Conservation (phyloP, 2,888 invertebrate genomes). For the Drosophila emarginata region DNA sequence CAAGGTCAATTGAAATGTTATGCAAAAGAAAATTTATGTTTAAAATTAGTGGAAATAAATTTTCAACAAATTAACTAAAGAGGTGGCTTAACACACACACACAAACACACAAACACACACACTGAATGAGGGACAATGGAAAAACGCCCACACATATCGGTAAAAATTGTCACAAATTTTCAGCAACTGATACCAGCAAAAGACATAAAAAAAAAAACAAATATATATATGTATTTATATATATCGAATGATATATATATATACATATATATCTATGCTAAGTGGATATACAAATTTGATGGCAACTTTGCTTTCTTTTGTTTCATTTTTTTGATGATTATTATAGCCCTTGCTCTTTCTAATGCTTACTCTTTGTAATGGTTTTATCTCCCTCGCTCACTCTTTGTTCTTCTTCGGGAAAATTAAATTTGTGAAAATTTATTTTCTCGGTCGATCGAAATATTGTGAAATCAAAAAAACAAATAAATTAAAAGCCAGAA, state of each 20-base stretch:
- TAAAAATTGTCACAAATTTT: conserved; percentile 39
- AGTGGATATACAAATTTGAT: conserved; percentile 55
- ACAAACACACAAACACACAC: conserved; percentile 10
- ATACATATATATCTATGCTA: background rate
- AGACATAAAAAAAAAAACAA: background rate
- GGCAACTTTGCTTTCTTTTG: conserved; percentile 66
- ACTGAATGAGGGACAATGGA: conserved; percentile 28
- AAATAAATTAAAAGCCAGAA: conserved; percentile 72
- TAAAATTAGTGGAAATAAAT: conserved; percentile 40
- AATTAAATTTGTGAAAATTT: conserved; percentile 63
- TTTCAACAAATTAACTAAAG: conserved; percentile 46
- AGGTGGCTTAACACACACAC: conserved; percentile 31
- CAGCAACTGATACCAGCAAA: conserved; percentile 36
- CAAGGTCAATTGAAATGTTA: conserved; percentile 17
- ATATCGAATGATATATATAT: background rate
- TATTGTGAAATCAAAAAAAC: conserved; percentile 78
- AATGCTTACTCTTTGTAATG: no score
- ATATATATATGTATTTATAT: conserved; percentile 7
- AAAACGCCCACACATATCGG: conserved; percentile 28
- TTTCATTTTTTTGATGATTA: conserved; percentile 18
- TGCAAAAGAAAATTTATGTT: conserved; percentile 4
- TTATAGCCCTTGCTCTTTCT: no score
- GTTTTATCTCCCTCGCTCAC: background rate
- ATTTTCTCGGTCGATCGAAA: conserved; percentile 74
- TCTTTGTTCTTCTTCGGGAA: conserved; percentile 6